phyloP scores from a whole-genome alignment of 2,888 invertebrate species.

The Xanthia icteritia region DNA sequence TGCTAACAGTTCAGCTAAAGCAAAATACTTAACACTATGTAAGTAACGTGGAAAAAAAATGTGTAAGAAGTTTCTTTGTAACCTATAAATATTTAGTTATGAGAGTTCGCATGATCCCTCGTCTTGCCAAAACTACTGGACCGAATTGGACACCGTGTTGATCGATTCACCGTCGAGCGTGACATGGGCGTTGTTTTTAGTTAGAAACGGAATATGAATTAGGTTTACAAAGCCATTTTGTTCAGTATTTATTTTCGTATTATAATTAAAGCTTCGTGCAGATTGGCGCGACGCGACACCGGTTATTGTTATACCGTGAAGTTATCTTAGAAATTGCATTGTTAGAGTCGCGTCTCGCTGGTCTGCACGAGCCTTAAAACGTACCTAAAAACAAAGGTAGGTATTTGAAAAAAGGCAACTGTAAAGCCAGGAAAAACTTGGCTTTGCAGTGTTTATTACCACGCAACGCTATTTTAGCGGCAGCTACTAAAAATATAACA shows the following conservation, averaged over 20 bases:
- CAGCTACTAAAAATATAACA: not conserved
- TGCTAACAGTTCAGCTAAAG: not conserved
- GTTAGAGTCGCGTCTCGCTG: too few species aligned
- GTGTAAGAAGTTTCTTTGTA: not conserved
- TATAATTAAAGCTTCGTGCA: too few species aligned
- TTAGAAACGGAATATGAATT: constrained; percentile 34
- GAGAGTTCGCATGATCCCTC: constrained; percentile 28
- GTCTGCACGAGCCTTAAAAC: too few species aligned
- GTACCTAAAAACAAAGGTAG: not conserved
- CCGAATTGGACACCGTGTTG: constrained; percentile 51
- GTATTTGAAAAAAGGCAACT: constrained; percentile 14
- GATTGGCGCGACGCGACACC: too few species aligned
- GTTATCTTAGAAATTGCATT: too few species aligned
- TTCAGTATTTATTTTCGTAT: not conserved
- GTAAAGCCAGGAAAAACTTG: constrained; percentile 4
- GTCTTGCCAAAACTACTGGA: constrained; percentile 42
- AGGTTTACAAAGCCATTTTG: constrained; percentile 7
- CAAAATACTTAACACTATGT: not conserved
- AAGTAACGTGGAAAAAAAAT: not conserved
- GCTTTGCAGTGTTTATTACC: constrained; percentile 8
- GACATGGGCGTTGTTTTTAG: constrained; percentile 41
- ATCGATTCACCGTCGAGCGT: constrained; percentile 36
- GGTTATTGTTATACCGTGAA: too few species aligned
- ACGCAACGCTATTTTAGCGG: constrained; percentile 19
- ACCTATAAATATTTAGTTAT: constrained; percentile 40